phyloP scores from a whole-genome alignment of 2,113 vertebrate genomes.

The Nesogale talazaci region DNA sequence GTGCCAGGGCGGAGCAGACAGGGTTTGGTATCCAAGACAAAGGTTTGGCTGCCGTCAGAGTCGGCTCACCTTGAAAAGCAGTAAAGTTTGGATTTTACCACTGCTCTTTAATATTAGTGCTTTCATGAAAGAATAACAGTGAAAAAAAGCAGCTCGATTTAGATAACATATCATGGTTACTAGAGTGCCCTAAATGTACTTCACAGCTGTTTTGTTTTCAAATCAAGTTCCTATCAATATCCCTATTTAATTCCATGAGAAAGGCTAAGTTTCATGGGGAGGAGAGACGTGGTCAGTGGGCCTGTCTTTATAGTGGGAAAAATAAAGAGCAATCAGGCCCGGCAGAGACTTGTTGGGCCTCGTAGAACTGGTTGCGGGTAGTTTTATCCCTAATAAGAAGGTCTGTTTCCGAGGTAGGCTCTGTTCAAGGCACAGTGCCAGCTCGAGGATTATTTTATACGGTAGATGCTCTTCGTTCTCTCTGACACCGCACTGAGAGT shows the following conservation, averaged over 20 bases:
- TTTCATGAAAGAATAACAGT: neutral
- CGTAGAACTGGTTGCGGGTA: neutral
- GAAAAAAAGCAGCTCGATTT: neutral
- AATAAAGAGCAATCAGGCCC: neutral
- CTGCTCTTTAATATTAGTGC: neutral
- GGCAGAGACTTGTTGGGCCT: neutral
- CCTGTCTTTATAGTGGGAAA: neutral
- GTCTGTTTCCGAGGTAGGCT: too few species aligned
- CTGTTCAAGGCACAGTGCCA: neutral
- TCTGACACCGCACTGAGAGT: neutral
- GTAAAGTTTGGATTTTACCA: neutral
- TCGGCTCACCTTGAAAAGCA: neutral
- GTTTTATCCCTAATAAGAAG: neutral
- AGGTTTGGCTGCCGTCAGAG: neutral
- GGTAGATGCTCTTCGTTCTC: neutral
- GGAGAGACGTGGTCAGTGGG: neutral
- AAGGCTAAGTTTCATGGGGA: neutral
- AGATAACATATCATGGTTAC: neutral
- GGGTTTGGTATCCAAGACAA: neutral
- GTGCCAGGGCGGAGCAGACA: neutral
- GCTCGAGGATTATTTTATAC: neutral
- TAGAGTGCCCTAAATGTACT: neutral
- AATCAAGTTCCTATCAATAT: neutral
- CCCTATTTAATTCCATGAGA: neutral
- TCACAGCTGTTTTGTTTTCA: neutral